These are phyloP conservation scores for Cariama cristata DNA, from an alignment of 2,113 vertebrate genomes.

Conservation along the genomic window DNA sequence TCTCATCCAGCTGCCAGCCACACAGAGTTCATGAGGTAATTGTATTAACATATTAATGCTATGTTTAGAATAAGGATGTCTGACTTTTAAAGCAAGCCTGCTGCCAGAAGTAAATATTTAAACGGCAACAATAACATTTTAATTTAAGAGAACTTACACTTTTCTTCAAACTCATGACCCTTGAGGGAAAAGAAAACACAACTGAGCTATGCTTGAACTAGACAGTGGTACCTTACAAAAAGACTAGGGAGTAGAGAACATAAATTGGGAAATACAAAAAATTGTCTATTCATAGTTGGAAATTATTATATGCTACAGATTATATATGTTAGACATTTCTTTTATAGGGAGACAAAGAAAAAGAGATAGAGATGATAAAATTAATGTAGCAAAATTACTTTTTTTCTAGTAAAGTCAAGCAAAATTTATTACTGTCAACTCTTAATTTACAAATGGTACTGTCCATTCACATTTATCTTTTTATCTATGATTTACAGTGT, in stretches of 20 bases:
- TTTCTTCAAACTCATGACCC: not conserved
- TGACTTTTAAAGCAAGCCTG: not conserved
- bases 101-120: conserved; percentile 2
- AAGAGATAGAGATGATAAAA: not conserved
- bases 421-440: not conserved
- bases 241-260: not conserved
- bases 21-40: not conserved
- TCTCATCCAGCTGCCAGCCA: not conserved
- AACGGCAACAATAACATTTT: not conserved
- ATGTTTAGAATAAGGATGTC: not conserved
- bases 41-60: not conserved
- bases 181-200: not conserved
- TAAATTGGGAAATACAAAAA: not conserved
- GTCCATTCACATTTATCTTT: not conserved
- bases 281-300: not conserved
- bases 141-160: not conserved
- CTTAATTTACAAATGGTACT: not conserved
- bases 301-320: not conserved
- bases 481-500: not conserved
- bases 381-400: not conserved
- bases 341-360: not conserved
- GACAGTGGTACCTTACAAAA: not conserved
- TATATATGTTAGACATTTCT: not conserved
- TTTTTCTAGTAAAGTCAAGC: not conserved
- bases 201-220: not conserved